phyloP scores from a whole-genome alignment of 2,797 vertebrate genomes.

The Clangula hyemalis region DNA sequence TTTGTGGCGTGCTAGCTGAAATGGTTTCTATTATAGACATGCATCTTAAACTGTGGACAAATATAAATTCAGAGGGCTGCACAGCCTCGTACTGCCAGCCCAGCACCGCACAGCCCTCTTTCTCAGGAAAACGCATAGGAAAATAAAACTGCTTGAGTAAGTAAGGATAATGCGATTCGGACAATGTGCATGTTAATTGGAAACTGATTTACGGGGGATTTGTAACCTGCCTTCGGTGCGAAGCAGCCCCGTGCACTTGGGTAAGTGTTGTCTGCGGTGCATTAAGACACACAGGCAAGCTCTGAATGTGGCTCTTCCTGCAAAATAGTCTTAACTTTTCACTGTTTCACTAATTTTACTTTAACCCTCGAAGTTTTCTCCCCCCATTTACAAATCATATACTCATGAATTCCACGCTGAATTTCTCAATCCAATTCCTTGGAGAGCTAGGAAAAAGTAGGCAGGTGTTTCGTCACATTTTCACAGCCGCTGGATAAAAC shows the following conservation, averaged over 20 bases:
- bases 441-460: background rate
- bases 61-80: background rate
- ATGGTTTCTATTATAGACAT: background rate
- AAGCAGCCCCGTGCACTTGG: background rate
- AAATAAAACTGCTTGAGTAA: background rate
- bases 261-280: rapidly evolving
- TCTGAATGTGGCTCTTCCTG: rapidly evolving
- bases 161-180: background rate
- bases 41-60: background rate
- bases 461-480: rapidly evolving
- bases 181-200: constrained; percentile 24
- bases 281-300: rapidly evolving
- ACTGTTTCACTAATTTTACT: background rate
- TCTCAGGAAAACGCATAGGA: background rate
- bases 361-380: background rate
- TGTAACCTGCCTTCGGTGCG: constrained; percentile 14
- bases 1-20: background rate
- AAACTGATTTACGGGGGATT: background rate
- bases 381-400: background rate
- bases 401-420: background rate
- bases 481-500: background rate
- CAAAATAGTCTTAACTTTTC: background rate
- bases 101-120: background rate
- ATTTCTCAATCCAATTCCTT: background rate
- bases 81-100: background rate